Base-by-base conservation (phyloP, 2,113 vertebrate genomes). In the Tachysurus fulvidraco region DNA sequence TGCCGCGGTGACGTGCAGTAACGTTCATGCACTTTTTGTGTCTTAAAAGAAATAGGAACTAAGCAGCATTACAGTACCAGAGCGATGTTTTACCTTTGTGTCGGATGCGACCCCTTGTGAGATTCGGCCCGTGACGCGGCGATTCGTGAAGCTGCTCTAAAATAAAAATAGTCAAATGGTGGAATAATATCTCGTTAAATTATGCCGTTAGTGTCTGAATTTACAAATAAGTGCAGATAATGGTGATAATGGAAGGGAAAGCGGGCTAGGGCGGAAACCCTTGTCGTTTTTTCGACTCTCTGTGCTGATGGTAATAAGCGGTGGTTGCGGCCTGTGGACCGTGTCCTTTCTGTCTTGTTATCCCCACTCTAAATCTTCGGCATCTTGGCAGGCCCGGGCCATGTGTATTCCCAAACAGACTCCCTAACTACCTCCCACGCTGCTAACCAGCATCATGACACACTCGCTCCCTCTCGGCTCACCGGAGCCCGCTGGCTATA, bases 341-440 rank as follows among this genome's bases (percentile, higher is more conserved):
- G 88, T 89, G 79, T 92, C 87, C 89, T 90, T 83, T 85, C 89
- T 90, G 91, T 88, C 91, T 92, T 89, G 87, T 91, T 91, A 91
- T 90, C 88, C 86, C 78, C 80, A 80, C 87, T 92, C 83, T 89
- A 86, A 90, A 90, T 90, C 89, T 85, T 57, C 76, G 57, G 90
- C 84, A 81, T 91, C 88, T 91, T 91, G 90, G 90, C 91, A 91
- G 88, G 88, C 85, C 88, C 88, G 83, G 89, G 89, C 87, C 86
- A 89, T 90, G 84, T 85, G 89, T 91, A 88, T 91, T 91, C 90
- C 90, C 89, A 89, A 90, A 91, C 90, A 91, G 76, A 62, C 89
- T 86, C 73, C 71, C 85, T 90, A 90, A 88, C 85, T 84, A 60
- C 77, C 74, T 80, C 73, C 88, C 60, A 54, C 77, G 67, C 83